Percentiles rank a stretch among this genome's conserved stretches.
These are phyloP conservation scores for Hypanus sabinus DNA, from an alignment of 2,113 vertebrate species.

Conservation along the genomic window DNA sequence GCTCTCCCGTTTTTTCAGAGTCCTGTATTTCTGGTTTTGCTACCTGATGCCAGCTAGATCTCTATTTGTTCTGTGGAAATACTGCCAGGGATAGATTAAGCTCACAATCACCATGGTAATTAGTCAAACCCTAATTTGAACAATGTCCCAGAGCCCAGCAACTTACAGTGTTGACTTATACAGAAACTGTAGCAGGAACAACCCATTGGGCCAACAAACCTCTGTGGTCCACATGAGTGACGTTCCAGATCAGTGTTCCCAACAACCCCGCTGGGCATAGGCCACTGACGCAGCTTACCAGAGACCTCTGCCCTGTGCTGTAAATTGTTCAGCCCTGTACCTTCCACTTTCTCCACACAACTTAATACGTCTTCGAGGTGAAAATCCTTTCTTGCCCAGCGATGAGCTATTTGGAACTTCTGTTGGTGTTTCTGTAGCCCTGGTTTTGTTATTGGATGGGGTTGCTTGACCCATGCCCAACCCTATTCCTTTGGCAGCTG, in stretches of 20 bases:
- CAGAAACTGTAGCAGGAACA: neutral
- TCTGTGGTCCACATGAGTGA: neutral
- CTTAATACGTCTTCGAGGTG: too few species aligned
- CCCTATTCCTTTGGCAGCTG: too few species aligned
- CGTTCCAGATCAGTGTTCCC: neutral
- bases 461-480: too few species aligned
- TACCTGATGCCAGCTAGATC: neutral
- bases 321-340: too few species aligned
- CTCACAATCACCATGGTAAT: neutral
- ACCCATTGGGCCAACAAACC: neutral
- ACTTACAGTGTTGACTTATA: neutral
- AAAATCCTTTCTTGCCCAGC: too few species aligned
- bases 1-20: neutral
- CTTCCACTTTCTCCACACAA: too few species aligned
- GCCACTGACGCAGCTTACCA: too few species aligned
- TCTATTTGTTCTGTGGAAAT: neutral
- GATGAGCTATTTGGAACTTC: too few species aligned
- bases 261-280: too few species aligned
- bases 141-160: neutral
- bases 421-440: too few species aligned
- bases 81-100: neutral
- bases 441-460: too few species aligned
- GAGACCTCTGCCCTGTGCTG: too few species aligned
- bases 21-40: neutral
- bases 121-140: neutral